Conservation (phyloP, 1,140 invertebrate genomes). For the Delia radicum region DNA sequence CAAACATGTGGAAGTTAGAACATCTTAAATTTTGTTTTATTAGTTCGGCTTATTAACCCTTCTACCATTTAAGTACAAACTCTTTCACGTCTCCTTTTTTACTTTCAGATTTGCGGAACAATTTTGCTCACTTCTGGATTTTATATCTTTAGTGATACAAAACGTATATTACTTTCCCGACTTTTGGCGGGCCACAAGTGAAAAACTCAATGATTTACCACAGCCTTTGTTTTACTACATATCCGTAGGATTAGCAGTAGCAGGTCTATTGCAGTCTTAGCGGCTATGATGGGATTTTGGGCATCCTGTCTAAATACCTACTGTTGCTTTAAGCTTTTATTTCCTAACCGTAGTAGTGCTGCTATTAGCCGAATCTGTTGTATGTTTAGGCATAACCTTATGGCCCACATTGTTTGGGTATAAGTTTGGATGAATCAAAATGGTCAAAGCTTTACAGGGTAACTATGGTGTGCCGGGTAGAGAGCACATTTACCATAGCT, state of each 20-base stretch:
- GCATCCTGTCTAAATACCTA: constrained; percentile 74
- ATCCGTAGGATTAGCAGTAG: constrained; percentile 64
- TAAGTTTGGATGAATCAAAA: constrained; percentile 67
- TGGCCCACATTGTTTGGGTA: constrained; percentile 77
- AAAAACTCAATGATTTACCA: constrained; percentile 57
- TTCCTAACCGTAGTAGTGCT: constrained; percentile 70
- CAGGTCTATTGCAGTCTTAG: constrained; percentile 68
- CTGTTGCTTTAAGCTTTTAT: constrained; percentile 71
- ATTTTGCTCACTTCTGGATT: constrained; percentile 69
- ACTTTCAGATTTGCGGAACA: constrained; percentile 68
- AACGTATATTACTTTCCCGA: constrained; percentile 68
- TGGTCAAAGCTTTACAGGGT: constrained; percentile 70
- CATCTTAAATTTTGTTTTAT: no score
- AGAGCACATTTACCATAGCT: constrained; percentile 73
- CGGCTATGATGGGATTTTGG: constrained; percentile 75
- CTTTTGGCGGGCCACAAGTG: constrained; percentile 63
- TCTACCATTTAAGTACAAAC: no score
- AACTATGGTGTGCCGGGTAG: constrained; percentile 74
- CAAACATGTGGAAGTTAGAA: no score
- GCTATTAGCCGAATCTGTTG: constrained; percentile 69
- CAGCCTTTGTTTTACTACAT: constrained; percentile 76
- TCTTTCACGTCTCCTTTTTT: background rate
- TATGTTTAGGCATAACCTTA: constrained; percentile 72
- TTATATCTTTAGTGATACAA: constrained; percentile 67
- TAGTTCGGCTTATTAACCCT: no score